phyloP scores from a whole-genome alignment of 1,140 invertebrate species.

The Camponotus vicinus region DNA sequence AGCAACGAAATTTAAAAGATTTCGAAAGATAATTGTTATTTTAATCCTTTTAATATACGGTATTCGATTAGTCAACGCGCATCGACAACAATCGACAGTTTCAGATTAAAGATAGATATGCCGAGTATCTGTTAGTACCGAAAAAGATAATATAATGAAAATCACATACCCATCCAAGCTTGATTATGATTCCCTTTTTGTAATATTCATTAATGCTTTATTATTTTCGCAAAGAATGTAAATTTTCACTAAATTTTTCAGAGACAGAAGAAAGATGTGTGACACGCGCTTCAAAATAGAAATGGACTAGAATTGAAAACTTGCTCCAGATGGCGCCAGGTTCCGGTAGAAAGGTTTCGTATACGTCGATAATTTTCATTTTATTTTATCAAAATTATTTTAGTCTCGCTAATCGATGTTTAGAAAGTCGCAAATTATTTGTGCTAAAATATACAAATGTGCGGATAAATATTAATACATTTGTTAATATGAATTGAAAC shows the following conservation, averaged over 20 bases:
- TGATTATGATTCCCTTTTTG: too few species aligned
- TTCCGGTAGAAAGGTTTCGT: not conserved
- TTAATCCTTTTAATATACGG: not conserved
- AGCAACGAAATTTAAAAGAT: not conserved
- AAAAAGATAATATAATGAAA: too few species aligned
- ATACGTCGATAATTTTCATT: not conserved
- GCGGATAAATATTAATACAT: not conserved
- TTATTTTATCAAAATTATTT: not conserved
- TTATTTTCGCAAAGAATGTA: too few species aligned
- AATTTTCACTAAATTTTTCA: too few species aligned
- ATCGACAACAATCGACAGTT: too few species aligned
- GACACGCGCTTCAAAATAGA: too few species aligned
- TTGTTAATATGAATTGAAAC: not conserved
- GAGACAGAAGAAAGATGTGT: too few species aligned
- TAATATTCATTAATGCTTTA: too few species aligned
- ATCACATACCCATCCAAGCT: too few species aligned
- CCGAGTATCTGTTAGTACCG: too few species aligned
- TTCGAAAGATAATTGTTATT: not conserved
- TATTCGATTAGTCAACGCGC: too few species aligned
- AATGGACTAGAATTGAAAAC: not conserved
- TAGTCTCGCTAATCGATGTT: not conserved
- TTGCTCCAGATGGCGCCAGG: conserved; percentile 15
- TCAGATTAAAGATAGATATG: too few species aligned
- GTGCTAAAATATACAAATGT: not conserved
- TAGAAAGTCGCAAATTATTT: not conserved